Percentiles rank a stretch among this genome's conserved stretches.
phyloP scores from a whole-genome alignment of 2,113 vertebrate species.

The Macrotis lagotis region DNA sequence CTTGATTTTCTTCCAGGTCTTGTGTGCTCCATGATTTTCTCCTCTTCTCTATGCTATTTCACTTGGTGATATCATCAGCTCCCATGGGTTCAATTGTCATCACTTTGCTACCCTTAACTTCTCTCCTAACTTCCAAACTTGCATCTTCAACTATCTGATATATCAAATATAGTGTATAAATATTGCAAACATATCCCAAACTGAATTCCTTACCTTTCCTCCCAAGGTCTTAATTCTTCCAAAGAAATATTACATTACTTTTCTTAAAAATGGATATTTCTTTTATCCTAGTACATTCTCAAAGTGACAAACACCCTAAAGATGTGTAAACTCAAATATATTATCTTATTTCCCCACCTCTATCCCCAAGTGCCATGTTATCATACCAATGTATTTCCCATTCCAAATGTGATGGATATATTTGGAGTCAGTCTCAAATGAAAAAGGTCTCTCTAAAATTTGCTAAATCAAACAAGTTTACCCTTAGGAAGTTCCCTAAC shows the following conservation, averaged over 20 bases:
- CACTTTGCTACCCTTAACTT: not conserved
- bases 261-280: not conserved
- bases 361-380: not conserved
- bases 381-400: constrained; percentile 17
- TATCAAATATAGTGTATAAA: not conserved
- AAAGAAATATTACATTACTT: not conserved
- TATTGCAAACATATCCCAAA: not conserved
- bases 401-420: constrained; percentile 1
- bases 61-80: not conserved
- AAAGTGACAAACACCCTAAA: not conserved
- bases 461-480: not conserved
- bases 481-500: constrained; percentile 9
- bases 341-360: not conserved
- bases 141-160: not conserved
- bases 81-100: not conserved
- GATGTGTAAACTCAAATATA: constrained; percentile 8
- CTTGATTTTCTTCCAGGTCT: not conserved
- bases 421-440: constrained; percentile 31
- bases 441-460: constrained; percentile 11
- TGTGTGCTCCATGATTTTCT: not conserved
- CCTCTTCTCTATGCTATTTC: not conserved
- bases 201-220: not conserved
- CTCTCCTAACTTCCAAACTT: not conserved
- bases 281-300: not conserved
- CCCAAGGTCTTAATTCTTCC: not conserved